A percentile compares a stretch with the other conserved stretches of the same genome.
These are phyloP conservation scores for Sternarchorhynchus goeldii DNA, from an alignment of 2,797 vertebrate species.

Conservation along the genomic window DNA sequence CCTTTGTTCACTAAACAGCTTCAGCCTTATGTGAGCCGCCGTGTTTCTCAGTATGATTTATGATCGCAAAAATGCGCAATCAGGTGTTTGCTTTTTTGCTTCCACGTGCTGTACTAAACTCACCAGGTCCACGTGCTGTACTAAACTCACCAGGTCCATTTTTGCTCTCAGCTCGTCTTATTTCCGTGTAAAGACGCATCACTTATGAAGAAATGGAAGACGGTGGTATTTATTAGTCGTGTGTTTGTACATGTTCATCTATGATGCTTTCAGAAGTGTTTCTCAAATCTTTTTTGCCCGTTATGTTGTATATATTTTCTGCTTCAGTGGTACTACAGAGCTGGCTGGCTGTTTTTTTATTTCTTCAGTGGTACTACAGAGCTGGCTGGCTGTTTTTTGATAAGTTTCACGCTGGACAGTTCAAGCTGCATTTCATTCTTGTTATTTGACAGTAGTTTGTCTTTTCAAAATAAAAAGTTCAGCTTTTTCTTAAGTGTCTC, in stretches of 20 bases:
- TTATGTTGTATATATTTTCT: conserved; percentile 90
- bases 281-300: conserved; percentile 81
- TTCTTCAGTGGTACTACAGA: conserved; percentile 88
- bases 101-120: conserved; percentile 72
- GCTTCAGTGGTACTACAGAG: conserved; percentile 88
- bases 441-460: conserved; percentile 91
- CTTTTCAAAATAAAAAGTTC: conserved; percentile 87
- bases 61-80: no score
- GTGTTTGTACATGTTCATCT: conserved; percentile 82
- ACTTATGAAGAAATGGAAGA: conserved; percentile 76
- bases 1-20: conserved; percentile 69
- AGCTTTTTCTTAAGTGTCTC: conserved; percentile 64
- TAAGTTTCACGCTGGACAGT: conserved; percentile 82
- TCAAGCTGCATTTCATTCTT: conserved; percentile 88
- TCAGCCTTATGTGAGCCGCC: conserved; percentile 57
- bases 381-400: conserved; percentile 90
- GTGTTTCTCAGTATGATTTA: conserved; percentile 66
- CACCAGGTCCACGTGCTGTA: conserved; percentile 72
- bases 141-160: conserved; percentile 76
- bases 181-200: conserved; percentile 79
- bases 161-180: conserved; percentile 66
- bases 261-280: conserved; percentile 77
- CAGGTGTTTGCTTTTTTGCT: no score
- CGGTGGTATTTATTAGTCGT: conserved; percentile 89
- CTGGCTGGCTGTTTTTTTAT: conserved; percentile 91